Conservation (phyloP, 1,140 invertebrate species). For the Platorchestia sp. region DNA sequence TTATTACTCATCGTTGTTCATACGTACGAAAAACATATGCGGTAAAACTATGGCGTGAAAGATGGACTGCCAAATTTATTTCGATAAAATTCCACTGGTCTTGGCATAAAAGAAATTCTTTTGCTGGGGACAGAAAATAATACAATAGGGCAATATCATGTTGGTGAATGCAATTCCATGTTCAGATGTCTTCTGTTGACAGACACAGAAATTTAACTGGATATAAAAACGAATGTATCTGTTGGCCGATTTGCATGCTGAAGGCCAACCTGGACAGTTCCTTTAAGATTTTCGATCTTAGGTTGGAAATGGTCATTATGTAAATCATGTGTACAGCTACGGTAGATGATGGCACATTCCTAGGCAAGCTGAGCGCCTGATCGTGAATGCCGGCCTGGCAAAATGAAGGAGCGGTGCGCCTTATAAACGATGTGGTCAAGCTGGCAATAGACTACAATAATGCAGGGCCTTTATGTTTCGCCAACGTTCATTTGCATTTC, state of each 20-base stretch:
- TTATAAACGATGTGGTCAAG: constrained; percentile 50
- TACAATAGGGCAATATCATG: too few relatives aligned
- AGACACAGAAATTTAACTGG: background rate
- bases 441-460: constrained; percentile 47
- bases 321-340: background rate
- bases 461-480: constrained; percentile 55
- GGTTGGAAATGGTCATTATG: constrained; percentile 12
- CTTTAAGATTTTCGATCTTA: background rate
- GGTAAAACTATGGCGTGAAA: too few relatives aligned
- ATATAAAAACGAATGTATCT: background rate
- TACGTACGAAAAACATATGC: too few relatives aligned
- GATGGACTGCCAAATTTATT: too few relatives aligned
- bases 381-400: constrained; percentile 13
- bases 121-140: too few relatives aligned
- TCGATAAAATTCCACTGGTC: background rate
- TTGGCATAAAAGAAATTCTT: background rate
- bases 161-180: too few relatives aligned
- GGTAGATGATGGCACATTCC: background rate
- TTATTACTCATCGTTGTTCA: too few relatives aligned
- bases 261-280: background rate
- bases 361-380: background rate
- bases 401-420: constrained; percentile 19
- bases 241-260: background rate
- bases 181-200: too few relatives aligned
- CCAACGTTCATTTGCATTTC: constrained; percentile 54